A percentile compares a stretch with the other conserved stretches of the same genome.
These are phyloP conservation scores for Criorhina ranunculi DNA, from an alignment of 2,888 invertebrate genomes.

Conservation along the genomic window DNA sequence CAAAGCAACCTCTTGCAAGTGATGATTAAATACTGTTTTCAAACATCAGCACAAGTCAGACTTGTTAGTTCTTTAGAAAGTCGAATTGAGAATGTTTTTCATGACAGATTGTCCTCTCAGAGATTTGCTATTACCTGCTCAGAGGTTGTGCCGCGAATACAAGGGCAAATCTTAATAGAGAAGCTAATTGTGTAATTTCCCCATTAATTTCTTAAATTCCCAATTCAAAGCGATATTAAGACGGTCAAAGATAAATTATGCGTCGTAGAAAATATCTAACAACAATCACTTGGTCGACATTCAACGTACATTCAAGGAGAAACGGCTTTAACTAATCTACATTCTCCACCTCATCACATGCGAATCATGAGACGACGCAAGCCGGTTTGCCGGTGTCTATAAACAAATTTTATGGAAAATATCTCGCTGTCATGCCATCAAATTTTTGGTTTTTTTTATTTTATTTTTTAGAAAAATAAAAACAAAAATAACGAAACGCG, in stretches of 20 bases:
- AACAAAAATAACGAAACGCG: not conserved
- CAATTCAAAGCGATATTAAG: no score
- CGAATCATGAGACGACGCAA: conserved; percentile 1
- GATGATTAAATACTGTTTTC: no score
- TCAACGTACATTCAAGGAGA: conserved; percentile 4
- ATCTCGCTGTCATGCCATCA: not conserved
- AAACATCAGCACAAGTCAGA: no score
- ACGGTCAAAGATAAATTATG: not conserved
- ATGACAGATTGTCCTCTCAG: no score
- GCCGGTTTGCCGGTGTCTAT: not conserved
- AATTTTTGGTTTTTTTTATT: not conserved
- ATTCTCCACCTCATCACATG: not conserved
- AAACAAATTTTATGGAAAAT: not conserved
- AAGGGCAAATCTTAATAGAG: no score
- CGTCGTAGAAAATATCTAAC: not conserved
- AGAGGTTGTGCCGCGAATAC: no score
- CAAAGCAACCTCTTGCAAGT: no score
- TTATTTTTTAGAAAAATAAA: not conserved
- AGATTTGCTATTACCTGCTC: no score
- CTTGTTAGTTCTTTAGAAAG: no score
- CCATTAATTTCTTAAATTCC: no score
- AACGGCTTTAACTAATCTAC: not conserved
- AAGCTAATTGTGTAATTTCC: no score
- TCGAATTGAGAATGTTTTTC: no score
- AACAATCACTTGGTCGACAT: conserved; percentile 7